These are phyloP conservation scores for Torymus auratus DNA, from an alignment of 2,888 invertebrate genomes.

Conservation along the genomic window DNA sequence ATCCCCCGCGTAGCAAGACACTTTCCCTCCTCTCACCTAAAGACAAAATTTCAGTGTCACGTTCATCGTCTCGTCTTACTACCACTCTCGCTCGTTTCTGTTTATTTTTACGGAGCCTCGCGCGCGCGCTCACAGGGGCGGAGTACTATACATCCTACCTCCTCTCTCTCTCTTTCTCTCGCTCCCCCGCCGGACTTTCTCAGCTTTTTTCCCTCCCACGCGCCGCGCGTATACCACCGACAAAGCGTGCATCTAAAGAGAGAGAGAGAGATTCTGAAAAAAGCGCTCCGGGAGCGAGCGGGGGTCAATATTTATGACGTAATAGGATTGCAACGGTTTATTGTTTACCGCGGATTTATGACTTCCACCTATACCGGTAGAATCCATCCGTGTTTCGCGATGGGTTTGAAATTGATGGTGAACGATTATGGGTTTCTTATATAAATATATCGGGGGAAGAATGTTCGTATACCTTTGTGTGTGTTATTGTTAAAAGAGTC, in stretches of 20 bases:
- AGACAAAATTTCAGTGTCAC: too few species aligned
- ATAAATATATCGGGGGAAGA: too few species aligned
- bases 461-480: too few species aligned
- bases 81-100: neutral
- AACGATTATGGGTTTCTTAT: too few species aligned
- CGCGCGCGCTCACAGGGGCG: neutral
- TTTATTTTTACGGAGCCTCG: slow-evolving; percentile 15
- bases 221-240: slow-evolving; percentile 14
- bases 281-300: neutral
- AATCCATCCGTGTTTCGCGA: too few species aligned
- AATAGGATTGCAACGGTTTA: slow-evolving; percentile 6
- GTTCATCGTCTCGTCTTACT: neutral
- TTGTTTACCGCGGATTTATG: slow-evolving; percentile 25
- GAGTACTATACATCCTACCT: slow-evolving; percentile 6
- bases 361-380: neutral
- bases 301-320: slow-evolving; percentile 29
- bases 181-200: slow-evolving; percentile 24
- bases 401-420: too few species aligned
- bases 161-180: slow-evolving; percentile 7
- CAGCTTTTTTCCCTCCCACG: slow-evolving; percentile 25
- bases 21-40: too few species aligned
- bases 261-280: neutral
- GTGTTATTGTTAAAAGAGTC: too few species aligned
- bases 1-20: too few species aligned
- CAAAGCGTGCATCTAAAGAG: slow-evolving; percentile 20